Base-by-base conservation (phyloP, 2,113 vertebrate species). In the Verasper variegatus region DNA sequence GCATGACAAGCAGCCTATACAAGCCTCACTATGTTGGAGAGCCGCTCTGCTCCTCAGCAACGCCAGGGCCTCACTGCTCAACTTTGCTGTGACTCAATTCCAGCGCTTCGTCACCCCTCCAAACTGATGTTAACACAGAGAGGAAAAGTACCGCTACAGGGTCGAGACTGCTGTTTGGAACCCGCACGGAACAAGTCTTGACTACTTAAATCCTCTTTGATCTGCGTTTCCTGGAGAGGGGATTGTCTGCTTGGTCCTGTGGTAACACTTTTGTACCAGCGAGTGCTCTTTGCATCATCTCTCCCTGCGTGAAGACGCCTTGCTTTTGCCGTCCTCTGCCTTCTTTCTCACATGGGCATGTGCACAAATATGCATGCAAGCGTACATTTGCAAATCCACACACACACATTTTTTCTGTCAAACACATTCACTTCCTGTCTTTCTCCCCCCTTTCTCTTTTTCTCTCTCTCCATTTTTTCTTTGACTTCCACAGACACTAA, bases 181-280 rank as follows among this genome's bases (percentile, higher is more conserved):
- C 85, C 85, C 71, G 64, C 90, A 91, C 79, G 42, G 86, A 92
- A 86, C 87, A 86, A 91, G 86, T 86, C 91, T 76, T 77, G 86
- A 89, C 92, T 90, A 76, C 90, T 92, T 93, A 91, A 93, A 92
- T 93, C 91, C 82, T 15, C 91, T 92, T 93, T 93, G 90, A 94
- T 93, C 87, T 91, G 77, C 35, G 45, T 90, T 92, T 93, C 91
- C 88, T 92, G 86, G 79, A 92, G 90, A 91, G 88, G 78, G 92
- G 92, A 93, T 93, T 93, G 92, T 92, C 83, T 83, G 87, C 84
- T 82, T 37, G 61, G 78, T 88, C 89, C 87, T 80, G 76, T 88
- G 88, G 73, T 89, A 89, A 83, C 88, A 86, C 86, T 93, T 89
- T 87, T 89, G 85, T 86, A 81, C 51, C 78, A 91, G 75, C 76